Base-by-base conservation (phyloP, 35 echinoderm and acorn worm genomes). In the Nesometra sesokonis region DNA sequence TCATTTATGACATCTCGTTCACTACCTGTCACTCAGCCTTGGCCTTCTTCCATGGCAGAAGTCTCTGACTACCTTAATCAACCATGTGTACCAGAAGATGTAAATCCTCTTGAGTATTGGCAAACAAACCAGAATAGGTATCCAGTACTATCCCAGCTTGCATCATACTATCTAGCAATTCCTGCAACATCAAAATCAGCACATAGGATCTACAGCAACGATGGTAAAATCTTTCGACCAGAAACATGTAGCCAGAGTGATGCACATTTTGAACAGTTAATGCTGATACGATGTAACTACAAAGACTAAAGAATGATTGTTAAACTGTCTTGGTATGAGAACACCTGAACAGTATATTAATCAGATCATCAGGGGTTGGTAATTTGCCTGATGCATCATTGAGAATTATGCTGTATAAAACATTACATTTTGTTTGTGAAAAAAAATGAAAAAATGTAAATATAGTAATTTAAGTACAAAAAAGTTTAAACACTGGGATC, bases 261-360 rank as follows among this genome's bases (percentile, higher is more conserved):
- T 32, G 35, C 7, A 33, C 8, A 35, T n/a, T 88, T 88, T 46
- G 78, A 88, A 36, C 78, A 88, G 82, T 38, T 88, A 11, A 88
- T 88, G 87, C 82, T 88, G 33, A 78, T 88, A 9, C 81, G 46
- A 32, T 46, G 80, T 33, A 88, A 88, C 38, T 43, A 43, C 38
- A 43, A 43, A 43, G n/a, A n/a, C n/a, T n/a, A n/a, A n/a, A n/a
- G n/a, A n/a, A n/a, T n/a, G n/a, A n/a, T n/a, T n/a, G n/a, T n/a
- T n/a, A n/a, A n/a, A n/a, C n/a, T n/a, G n/a, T n/a, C n/a, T n/a
- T n/a, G n/a, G n/a, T n/a, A n/a, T n/a, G n/a, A n/a, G n/a, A n/a
- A n/a, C n/a, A n/a, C n/a, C n/a, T n/a, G n/a, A n/a, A n/a, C n/a
- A n/a, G n/a, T n/a, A n/a, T n/a, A n/a, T n/a, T n/a, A n/a, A n/a